Base-by-base conservation (phyloP, 2,797 vertebrate genomes). In the Hypotaenidia philippensis region DNA sequence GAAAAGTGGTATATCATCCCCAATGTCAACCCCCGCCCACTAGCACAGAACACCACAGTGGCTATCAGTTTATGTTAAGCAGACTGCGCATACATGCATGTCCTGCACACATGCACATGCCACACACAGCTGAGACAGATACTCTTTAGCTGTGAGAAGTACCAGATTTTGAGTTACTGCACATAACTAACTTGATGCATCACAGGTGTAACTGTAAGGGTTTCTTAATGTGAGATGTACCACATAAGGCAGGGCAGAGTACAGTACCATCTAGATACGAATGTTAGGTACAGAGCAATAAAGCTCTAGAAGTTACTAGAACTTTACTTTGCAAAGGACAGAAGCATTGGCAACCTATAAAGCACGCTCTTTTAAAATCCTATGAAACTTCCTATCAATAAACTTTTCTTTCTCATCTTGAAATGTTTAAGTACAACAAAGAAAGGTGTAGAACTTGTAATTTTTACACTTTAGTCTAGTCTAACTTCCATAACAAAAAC, bases 11-110 rank as follows among this genome's bases (percentile, higher is more conserved):
- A 0, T 14, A 52, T 47, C 22, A 66, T 6, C 23, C 13, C 56
- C 36, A 23, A 15, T 13, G 11, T 23, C 63, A 71, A 50, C 13
- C 26, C 32, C 45, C 31, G 44, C 19, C 22, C 60, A 84, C 15
- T 13, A 21, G 9, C 10, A 49, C 0, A 83, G 13, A n/a, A 60
- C 26, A 52, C 2, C 38, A 57, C 15, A 0, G 0, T 3, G 18
- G 50, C 11, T 44, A 40, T 12, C 31, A 47, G 32, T 49, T 78
- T 13, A 32, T 6, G 26, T 44, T 11, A 13, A 12, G 25, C 18
- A 69, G 16, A 53, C 1, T n/a, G 8, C 11, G 18, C 5, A 8
- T 1, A 11, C 3, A 2, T 25, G 38, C 14, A 6, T 5, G 45
- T 47, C 45, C 45, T 47, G 45, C 45, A 47, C 45, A 47, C 45